Evolutionary conservation across 2,888 invertebrate species (phyloP), one percentile per base, ranked within the genome.

Genomic region (Pharmacophagus antenor): DNA sequence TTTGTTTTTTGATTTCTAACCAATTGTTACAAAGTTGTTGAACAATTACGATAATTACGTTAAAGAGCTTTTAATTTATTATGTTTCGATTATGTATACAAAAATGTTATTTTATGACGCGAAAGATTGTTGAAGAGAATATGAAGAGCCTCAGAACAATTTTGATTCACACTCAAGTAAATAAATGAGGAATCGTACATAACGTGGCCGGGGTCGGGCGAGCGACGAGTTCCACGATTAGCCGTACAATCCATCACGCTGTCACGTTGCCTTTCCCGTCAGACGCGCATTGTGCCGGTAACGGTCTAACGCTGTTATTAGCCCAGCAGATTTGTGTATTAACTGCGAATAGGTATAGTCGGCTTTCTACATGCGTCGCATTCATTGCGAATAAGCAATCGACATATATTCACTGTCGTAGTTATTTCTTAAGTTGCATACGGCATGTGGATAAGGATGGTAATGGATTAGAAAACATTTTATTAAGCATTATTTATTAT

Each of bases 151-250:
- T 47, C 25, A 27, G 27, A n/a, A 54, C 25, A 15, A 25, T 44
- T 52, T 54, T 25, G 42, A 44, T 44, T 17, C n/a, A 46, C 18
- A 44, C 18, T 54, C 55, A 74, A 74, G 80, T 83, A 82, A 82
- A 79, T 82, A 82, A 56, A 83, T 82, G 79, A 75, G 79, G 79
- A 77, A 75, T 79, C 70, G 77, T 83, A 79, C 77, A 79, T 83
- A 80, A 84, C 76, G 77, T 70, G 75, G 77, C 74, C 73, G 68
- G 71, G 59, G 70, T 63, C 70, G 79, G 73, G 68, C 71, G 70
- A 70, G 75, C 64, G 67, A 73, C 74, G 74, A 73, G 70, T 73
- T 66, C 61, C 64, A 73, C 77, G 75, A 80, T 85, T 79, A 82
- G 74, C 69, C 67, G 67, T 63, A 75, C 72, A 72, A 87, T 87